Conservation (phyloP, 2,113 vertebrate species). For the Ammospiza nelsoni region DNA sequence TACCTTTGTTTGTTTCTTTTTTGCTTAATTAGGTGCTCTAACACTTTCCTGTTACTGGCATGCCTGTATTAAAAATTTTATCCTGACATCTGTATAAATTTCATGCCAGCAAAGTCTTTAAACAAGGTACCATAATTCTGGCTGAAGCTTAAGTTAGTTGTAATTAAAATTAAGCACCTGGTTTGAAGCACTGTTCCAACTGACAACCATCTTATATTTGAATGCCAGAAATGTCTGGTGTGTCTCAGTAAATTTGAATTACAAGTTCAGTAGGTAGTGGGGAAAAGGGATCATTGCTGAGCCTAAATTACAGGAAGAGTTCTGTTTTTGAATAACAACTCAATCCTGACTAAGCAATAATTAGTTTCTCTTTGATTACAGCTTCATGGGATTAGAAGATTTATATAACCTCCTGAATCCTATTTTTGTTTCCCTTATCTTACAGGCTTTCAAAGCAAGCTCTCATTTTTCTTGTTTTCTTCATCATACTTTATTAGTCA, state of each 20-base stretch:
- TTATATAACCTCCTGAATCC: background rate
- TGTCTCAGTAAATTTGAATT: background rate
- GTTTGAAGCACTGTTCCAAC: background rate
- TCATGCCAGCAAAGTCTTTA: conserved; percentile 9
- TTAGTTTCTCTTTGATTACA: background rate
- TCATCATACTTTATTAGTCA: background rate
- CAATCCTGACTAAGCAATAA: background rate
- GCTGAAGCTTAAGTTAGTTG: background rate
- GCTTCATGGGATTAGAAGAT: background rate
- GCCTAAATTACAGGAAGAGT: background rate
- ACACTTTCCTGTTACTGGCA: background rate
- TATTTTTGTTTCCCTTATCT: background rate
- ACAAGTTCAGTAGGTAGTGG: background rate
- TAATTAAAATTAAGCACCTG: conserved; percentile 40
- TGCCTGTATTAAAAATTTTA: background rate
- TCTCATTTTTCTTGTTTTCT: background rate
- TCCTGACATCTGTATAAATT: background rate
- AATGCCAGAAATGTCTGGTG: background rate
- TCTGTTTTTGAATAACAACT: background rate
- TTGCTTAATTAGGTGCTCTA: background rate
- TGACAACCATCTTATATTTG: background rate
- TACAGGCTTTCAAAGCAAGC: background rate
- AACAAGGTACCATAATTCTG: background rate
- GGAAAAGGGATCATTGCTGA: background rate
- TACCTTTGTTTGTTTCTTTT: background rate